Percentiles rank a stretch among this genome's conserved stretches.
phyloP scores from a whole-genome alignment of 2,113 vertebrate genomes.

The Nematolebias whitei region DNA sequence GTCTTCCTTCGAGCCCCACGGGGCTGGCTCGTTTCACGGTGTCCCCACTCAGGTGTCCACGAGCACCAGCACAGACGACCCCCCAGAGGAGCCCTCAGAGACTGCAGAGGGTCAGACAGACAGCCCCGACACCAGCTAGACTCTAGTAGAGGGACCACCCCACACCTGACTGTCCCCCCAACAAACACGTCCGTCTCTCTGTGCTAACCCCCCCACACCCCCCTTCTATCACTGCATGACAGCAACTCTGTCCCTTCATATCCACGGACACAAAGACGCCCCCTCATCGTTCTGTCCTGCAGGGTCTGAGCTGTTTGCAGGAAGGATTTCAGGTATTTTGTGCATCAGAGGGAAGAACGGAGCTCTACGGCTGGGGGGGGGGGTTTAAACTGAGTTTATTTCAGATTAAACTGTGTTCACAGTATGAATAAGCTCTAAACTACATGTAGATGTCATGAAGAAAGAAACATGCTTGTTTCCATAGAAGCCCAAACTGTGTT shows the following conservation, averaged over 20 bases:
- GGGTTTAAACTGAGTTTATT: slow-evolving; percentile 86
- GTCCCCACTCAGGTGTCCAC: slow-evolving; percentile 88
- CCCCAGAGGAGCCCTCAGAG: slow-evolving; percentile 77
- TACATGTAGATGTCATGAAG: too few relatives aligned
- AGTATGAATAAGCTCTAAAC: slow-evolving; percentile 95
- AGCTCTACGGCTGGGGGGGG: slow-evolving; percentile 44
- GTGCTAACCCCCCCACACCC: slow-evolving; percentile 47
- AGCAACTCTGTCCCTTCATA: slow-evolving; percentile 80
- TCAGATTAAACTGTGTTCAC: slow-evolving; percentile 88
- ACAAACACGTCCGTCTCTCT: slow-evolving; percentile 45
- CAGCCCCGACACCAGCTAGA: slow-evolving; percentile 86
- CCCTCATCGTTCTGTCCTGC: slow-evolving; percentile 65
- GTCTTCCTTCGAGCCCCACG: slow-evolving; percentile 62
- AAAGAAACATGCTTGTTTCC: slow-evolving; percentile 84
- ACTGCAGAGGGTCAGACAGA: slow-evolving; percentile 83
- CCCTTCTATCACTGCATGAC: slow-evolving; percentile 85
- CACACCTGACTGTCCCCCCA: slow-evolving; percentile 55
- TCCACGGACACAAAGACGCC: slow-evolving; percentile 61
- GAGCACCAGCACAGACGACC: slow-evolving; percentile 89
- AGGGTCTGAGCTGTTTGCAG: slow-evolving; percentile 81
- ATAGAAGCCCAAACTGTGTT: slow-evolving; percentile 83
- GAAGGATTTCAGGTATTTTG: slow-evolving; percentile 76
- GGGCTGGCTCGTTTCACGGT: slow-evolving; percentile 67
- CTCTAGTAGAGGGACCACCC: slow-evolving; percentile 70
- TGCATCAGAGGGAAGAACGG: slow-evolving; percentile 54